Evolutionary conservation across 2,888 invertebrate genomes (phyloP), one percentile per base, ranked within the genome.

Genomic region (Aporophyla lueneburgensis): DNA sequence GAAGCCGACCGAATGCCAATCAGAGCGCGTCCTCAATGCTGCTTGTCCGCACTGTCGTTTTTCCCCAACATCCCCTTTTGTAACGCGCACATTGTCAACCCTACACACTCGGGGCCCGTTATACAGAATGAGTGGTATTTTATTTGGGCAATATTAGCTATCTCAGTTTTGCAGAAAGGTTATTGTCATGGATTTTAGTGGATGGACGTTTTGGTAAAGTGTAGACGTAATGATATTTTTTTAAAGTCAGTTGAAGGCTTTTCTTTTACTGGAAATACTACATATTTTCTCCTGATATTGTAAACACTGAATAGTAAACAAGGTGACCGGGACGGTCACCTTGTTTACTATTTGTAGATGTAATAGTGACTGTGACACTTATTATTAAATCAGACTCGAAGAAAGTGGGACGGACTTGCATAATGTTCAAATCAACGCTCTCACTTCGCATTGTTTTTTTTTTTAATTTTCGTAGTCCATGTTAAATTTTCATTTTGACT

Each of bases 1-100:
- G 90, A 88, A 88, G 87, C 88, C 84, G 81, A 83, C 83, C 85
- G 89, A 86, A 88, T 87, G 91, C 92, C 93, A 92, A 92, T 93
- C 92, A 91, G 87, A 82, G 86, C 83, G 86, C 90, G 89, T 89
- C 92, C 90, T 91, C 92, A 89, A 74, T 86, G 83, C 81, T 83
- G 78, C 85, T 80, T 84, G 76, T 83, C 74, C 73, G 54, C 65
- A 70, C 81, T 83, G 82, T 79, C 87, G 83, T 88, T 90, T 87
- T 88, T 85, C 79, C 80, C 78, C 79, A 66, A 81, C 85, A 83
- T 78, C 68, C 86, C 81, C 74, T 75, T 83, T 84, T 87, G 81
- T 86, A 76, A 73, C 51, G 49, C 73, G 70, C 53, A 63, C 67
- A 81, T 83, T 86, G 88, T 82, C 77, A 76, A 75, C 69, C 80